Conservation (phyloP, 2,888 invertebrate species). For the Scaptomyza tumidula region DNA sequence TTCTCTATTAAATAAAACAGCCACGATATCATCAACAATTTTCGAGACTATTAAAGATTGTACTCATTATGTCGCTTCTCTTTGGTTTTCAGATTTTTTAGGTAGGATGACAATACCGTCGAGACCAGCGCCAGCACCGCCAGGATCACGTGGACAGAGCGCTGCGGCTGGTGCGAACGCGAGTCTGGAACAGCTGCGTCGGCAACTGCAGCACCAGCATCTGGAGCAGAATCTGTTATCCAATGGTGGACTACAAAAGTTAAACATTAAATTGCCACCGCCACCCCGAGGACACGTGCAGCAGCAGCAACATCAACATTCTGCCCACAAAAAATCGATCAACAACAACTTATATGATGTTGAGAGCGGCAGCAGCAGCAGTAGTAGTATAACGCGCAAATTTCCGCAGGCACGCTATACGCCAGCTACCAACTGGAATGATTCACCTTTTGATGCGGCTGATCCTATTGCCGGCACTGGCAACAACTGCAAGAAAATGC, state of each 20-base stretch:
- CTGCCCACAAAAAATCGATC: slow-evolving; percentile 23
- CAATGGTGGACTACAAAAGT: slow-evolving; percentile 75
- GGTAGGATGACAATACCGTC: slow-evolving; percentile 84
- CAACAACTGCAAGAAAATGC: slow-evolving; percentile 76
- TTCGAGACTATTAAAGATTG: no score
- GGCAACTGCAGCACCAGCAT: slow-evolving; percentile 77
- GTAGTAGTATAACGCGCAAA: slow-evolving; percentile 80
- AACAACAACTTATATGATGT: slow-evolving; percentile 50
- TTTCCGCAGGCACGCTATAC: slow-evolving; percentile 83
- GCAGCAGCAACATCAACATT: slow-evolving; percentile 46
- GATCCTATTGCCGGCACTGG: slow-evolving; percentile 16
- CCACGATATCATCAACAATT: no score
- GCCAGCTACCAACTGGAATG: slow-evolving; percentile 83
- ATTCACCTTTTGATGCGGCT: slow-evolving; percentile 74
- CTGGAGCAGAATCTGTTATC: slow-evolving; percentile 71
- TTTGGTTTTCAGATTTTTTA: slow-evolving; percentile 10
- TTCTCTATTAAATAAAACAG: no score
- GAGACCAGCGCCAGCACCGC: slow-evolving; percentile 84
- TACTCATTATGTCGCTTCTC: not conserved
- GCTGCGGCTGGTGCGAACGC: slow-evolving; percentile 82
- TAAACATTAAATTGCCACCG: slow-evolving; percentile 83
- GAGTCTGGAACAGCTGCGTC: slow-evolving; percentile 81
- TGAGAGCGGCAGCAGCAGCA: slow-evolving; percentile 29
- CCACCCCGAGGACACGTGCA: slow-evolving; percentile 79
- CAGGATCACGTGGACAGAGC: slow-evolving; percentile 73